A percentile compares a stretch with the other conserved stretches of the same genome.
Evolutionary conservation across 2,113 vertebrate species (phyloP).

Genomic region (Sterrhoptilus dennistouni): DNA sequence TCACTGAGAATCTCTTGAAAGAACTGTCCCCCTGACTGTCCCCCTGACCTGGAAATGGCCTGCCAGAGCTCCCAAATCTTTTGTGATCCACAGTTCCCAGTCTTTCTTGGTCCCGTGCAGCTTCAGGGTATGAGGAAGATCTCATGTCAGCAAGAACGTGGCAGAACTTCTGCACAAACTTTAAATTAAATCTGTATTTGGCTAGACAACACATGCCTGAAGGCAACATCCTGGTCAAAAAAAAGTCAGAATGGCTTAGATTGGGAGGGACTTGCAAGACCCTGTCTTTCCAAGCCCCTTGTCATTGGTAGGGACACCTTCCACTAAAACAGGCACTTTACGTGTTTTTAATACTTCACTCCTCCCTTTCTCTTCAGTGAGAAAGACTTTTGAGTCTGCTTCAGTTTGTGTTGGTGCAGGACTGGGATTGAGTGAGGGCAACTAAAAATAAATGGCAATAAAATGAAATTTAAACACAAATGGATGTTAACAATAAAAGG

Average conservation of each 20-base stretch:
- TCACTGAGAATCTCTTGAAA: not conserved
- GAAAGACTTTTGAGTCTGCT: not conserved
- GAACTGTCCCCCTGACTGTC: not conserved
- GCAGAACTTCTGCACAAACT: not conserved
- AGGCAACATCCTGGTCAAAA: not conserved
- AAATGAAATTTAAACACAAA: not conserved
- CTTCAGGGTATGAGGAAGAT: not conserved
- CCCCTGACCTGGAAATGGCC: not conserved
- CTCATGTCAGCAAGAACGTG: rapidly evolving
- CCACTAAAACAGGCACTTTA: not conserved
- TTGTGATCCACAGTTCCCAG: not conserved
- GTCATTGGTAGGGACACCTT: not conserved
- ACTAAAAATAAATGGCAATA: not conserved
- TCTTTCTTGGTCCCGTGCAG: not conserved
- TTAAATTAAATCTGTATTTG: not conserved
- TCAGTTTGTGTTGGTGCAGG: not conserved
- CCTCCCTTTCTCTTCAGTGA: not conserved
- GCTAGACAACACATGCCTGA: not conserved
- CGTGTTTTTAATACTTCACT: not conserved
- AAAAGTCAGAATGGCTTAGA: not conserved
- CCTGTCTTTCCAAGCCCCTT: not conserved
- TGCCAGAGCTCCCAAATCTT: not conserved
- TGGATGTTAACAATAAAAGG: not conserved
- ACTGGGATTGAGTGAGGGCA: not conserved
- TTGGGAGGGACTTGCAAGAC: not conserved